phyloP scores from a whole-genome alignment of 1,140 invertebrate species.

The Drosophila paulistorum region DNA sequence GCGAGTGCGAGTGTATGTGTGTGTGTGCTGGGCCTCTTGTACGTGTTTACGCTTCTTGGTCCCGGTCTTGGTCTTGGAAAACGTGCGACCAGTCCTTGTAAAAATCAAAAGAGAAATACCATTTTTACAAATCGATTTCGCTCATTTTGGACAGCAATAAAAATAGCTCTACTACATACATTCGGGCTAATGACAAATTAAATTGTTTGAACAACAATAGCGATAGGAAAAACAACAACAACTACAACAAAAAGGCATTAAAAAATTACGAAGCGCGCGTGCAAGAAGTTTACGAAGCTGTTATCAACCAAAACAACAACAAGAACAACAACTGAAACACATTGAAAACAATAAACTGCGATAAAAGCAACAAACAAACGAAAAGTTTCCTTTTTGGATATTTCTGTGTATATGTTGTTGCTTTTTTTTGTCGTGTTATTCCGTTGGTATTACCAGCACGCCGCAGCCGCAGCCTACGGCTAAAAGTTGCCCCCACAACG shows the following conservation, averaged over 20 bases:
- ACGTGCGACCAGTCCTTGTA: slow-evolving; percentile 50
- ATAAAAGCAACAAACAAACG: slow-evolving; percentile 68
- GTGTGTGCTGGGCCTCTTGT: slow-evolving; percentile 47
- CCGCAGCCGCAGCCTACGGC: slow-evolving; percentile 11
- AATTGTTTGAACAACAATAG: slow-evolving; percentile 53
- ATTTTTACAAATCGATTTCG: slow-evolving; percentile 71
- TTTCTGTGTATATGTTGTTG: not conserved
- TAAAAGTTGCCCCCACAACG: not conserved
- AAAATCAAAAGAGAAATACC: slow-evolving; percentile 65
- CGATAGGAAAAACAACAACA: slow-evolving; percentile 10
- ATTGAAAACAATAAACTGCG: slow-evolving; percentile 62
- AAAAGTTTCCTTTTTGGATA: slow-evolving; percentile 40
- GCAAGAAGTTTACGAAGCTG: slow-evolving; percentile 57
- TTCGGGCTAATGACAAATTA: slow-evolving; percentile 70
- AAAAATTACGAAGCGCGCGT: slow-evolving; percentile 64
- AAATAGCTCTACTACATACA: slow-evolving; percentile 51
- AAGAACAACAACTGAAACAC: too few species aligned
- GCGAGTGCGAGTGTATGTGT: not conserved
- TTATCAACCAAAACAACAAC: slow-evolving; percentile 50
- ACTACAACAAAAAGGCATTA: slow-evolving; percentile 25
- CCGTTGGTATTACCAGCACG: slow-evolving; percentile 19
- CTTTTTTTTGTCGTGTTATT: slow-evolving; percentile 44
- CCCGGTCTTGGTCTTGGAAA: slow-evolving; percentile 42
- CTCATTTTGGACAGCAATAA: slow-evolving; percentile 51
- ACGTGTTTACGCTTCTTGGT: slow-evolving; percentile 58